phyloP scores from a whole-genome alignment of 2,888 invertebrate genomes.

The Erebia aethiops region DNA sequence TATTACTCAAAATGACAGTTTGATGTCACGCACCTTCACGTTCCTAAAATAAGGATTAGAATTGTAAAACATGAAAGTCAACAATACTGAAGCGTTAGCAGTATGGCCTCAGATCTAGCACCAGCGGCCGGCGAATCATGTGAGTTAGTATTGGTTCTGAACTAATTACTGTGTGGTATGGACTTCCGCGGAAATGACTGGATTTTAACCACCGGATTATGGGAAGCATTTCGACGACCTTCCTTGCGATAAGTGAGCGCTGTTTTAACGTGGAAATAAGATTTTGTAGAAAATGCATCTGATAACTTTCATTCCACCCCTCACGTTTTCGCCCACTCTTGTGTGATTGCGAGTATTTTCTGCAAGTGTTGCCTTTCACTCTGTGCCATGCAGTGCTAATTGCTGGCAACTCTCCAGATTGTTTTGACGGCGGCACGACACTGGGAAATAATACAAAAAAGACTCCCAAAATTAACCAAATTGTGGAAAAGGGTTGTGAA shows the following conservation, averaged over 20 bases:
- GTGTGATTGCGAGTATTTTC: constrained; percentile 39
- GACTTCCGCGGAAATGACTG: neutral
- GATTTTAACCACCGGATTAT: neutral
- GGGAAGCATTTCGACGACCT: too few species aligned
- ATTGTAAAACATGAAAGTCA: too few species aligned
- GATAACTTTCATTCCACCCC: neutral
- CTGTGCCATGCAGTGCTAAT: constrained; percentile 49
- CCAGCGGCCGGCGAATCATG: neutral
- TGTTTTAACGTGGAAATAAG: too few species aligned
- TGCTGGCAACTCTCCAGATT: constrained; percentile 33
- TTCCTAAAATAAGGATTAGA: too few species aligned
- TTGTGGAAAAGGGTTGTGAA: neutral
- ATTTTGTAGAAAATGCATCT: neutral
- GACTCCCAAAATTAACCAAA: constrained; percentile 1
- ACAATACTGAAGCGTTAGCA: too few species aligned
- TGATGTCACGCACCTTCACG: too few species aligned
- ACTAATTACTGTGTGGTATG: neutral
- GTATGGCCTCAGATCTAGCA: neutral
- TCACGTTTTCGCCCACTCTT: constrained; percentile 25
- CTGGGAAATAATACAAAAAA: constrained; percentile 1
- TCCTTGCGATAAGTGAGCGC: too few species aligned
- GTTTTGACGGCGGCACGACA: constrained; percentile 14
- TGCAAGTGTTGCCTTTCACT: constrained; percentile 45
- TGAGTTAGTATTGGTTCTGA: neutral
- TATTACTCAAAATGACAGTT: too few species aligned